Base-by-base conservation (phyloP, 2,888 invertebrate species). In the Micoletzkya japonica region DNA sequence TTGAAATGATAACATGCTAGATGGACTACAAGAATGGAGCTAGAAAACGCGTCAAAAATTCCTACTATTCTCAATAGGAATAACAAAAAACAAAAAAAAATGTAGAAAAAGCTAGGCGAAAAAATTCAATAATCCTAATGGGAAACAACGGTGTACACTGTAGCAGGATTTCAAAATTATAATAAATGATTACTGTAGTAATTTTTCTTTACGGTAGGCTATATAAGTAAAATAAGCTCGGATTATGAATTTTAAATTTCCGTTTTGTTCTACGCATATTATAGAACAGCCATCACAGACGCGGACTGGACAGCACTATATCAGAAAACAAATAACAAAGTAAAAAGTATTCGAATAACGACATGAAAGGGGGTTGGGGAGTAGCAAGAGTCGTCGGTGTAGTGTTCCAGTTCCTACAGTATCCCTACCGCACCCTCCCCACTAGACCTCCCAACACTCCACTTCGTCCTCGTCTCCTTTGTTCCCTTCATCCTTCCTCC, bases 241-340 rank as follows among this genome's bases (percentile, higher is more conserved):
- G 7, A 56, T 56, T 44, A 44, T 44, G 49, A 44, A 44, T 14
- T 44, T 26, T 24, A 56, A 56, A 20, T 56, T 10, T 56, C 14
- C n/a, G n/a, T n/a, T n/a, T n/a, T n/a, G n/a, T n/a, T n/a, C n/a
- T n/a, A n/a, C n/a, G n/a, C n/a, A n/a, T n/a, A n/a, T n/a, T n/a
- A n/a, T n/a, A n/a, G n/a, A n/a, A n/a, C n/a, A n/a, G 10, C 34
- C 57, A 4, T 59, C 59, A 24, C 59, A 59, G 26, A 37, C 36
- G 26, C 26, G n/a, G 24, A 59, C 26, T 10, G 14, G 37, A 14
- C 14, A 36, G 24, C 37, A 37, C 4, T 36, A 36, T 34, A n/a
- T n/a, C n/a, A n/a, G n/a, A n/a, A n/a, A n/a, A n/a, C n/a, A n/a
- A n/a, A n/a, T n/a, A n/a, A n/a, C n/a, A n/a, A n/a, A n/a, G n/a